Base-by-base conservation (phyloP, 2,888 invertebrate genomes). In the Eudemis profundana region DNA sequence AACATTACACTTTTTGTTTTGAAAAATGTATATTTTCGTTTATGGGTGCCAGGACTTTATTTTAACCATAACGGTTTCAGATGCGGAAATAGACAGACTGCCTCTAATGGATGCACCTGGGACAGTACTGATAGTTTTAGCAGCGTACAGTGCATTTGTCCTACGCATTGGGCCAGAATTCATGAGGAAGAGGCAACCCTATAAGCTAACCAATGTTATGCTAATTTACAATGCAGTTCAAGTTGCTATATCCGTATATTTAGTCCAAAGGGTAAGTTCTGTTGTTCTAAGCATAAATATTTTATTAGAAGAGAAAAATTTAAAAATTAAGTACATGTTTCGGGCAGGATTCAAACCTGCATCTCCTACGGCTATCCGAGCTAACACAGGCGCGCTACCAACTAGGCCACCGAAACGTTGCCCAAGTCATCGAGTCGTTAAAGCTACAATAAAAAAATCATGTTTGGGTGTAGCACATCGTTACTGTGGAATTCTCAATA, bases 171-270 rank as follows among this genome's bases (percentile, higher is more conserved):
- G 98, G 1, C 98, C 98, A 1, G 89, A 94, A 42, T 90, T 96
- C 70, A 98, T 98, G 98, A 94, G 95, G 66, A 96, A 97, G 79
- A 93, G 96, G 74, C 95, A 97, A 76, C 96, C 97, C 0, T 96
- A 96, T 80, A 95, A 96, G 75, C 90, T 98, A 38, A 94, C 95
- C 72, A 93, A 93, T 67, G 85, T 96, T 0, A 93, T 98, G 68
- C 89, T 98, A 59, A 81, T 95, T 0, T 98, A 98, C 84, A 98
- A 98, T 82, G 96, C 96, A 21, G 93, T 95, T 64, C 98, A 98
- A 94, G 98, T 98, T n/a, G 83, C 95, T 40, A 94, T 97, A 78
- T 98, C 97, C 69, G 88, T 94, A 3, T 96, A 95, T 79, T 95
- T 97, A 94, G 95, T 97, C 66, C 94, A 95, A 78, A 96, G 96